Evolutionary conservation across 2,797 vertebrate genomes (phyloP), one percentile per base, ranked within the genome.

Genomic region (Pseudomugil tenellus): DNA sequence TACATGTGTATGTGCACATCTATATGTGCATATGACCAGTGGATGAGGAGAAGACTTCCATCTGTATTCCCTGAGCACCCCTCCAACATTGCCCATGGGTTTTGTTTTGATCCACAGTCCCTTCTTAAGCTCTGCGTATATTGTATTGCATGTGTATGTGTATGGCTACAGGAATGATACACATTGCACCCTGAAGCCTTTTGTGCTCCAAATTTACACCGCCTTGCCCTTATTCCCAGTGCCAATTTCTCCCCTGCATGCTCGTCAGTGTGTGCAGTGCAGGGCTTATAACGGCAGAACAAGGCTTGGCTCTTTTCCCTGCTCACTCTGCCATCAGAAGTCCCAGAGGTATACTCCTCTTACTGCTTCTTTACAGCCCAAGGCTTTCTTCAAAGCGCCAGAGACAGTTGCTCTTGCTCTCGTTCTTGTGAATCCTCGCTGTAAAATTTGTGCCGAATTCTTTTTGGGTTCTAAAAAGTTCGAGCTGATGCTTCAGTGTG

Each of bases 101-200:
- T 88, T 89, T 81, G 86, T 85, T 91, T 90, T 92, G 85, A 92
- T 92, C 85, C 80, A 79, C 81, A 78, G 81, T 69, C 79, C 83
- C 76, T 79, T 83, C 84, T 71, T 86, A 89, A 90, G 77, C 80
- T 67, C 73, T 2, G 41, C 83, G 83, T 79, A 78, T 67, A 63
- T 55, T 69, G 49, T 54, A 68, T 54, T 73, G 49, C 54, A 49
- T 70, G 64, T 43, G 68, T 29, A 68, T 26, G 37, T 62, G 53
- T 57, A 48, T 37, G 78, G 81, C 74, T 68, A 81, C 80, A 65
- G 72, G 75, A 74, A 79, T 87, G 60, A 81, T 77, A 79, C 85
- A 83, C 79, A 73, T 66, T 74, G 76, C 71, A 76, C 79, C 88
- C 82, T 83, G 78, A 87, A 92, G 89, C 86, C 79, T 83, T 89